These are phyloP conservation scores for Pristiophorus japonicus DNA, from an alignment of 2,113 vertebrate species.

Conservation along the genomic window DNA sequence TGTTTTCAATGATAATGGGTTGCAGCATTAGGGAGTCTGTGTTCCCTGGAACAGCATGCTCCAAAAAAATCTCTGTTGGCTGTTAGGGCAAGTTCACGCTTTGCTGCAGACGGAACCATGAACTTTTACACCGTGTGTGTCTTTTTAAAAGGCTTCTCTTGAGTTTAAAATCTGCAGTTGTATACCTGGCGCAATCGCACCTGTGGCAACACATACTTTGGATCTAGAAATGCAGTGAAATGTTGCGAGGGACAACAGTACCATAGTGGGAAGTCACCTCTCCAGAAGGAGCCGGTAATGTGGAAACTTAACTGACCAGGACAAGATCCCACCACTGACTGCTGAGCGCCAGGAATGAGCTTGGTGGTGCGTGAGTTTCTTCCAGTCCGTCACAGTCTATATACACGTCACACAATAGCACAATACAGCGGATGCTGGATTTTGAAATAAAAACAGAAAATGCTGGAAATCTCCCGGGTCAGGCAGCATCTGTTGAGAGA, in stretches of 20 bases:
- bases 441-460: too few relatives aligned
- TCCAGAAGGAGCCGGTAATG: neutral
- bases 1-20: slow-evolving; percentile 33
- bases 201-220: neutral
- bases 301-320: neutral
- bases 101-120: neutral
- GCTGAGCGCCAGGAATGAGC: neutral
- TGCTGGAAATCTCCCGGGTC: too few relatives aligned
- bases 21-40: neutral
- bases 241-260: neutral
- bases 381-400: neutral
- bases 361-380: neutral
- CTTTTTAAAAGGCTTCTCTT: neutral
- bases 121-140: neutral
- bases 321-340: too few relatives aligned
- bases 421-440: too few relatives aligned
- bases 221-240: neutral
- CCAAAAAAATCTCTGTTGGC: neutral
- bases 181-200: neutral
- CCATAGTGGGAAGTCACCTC: neutral
- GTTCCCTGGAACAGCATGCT: slow-evolving; percentile 18
- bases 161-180: neutral
- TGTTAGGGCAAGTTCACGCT: neutral
- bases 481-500: too few relatives aligned
- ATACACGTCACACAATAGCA: too few relatives aligned